Percentiles rank a stretch among this genome's conserved stretches.
These are phyloP conservation scores for Meriones unguiculatus DNA, from an alignment of 2,113 vertebrate genomes.

Conservation along the genomic window DNA sequence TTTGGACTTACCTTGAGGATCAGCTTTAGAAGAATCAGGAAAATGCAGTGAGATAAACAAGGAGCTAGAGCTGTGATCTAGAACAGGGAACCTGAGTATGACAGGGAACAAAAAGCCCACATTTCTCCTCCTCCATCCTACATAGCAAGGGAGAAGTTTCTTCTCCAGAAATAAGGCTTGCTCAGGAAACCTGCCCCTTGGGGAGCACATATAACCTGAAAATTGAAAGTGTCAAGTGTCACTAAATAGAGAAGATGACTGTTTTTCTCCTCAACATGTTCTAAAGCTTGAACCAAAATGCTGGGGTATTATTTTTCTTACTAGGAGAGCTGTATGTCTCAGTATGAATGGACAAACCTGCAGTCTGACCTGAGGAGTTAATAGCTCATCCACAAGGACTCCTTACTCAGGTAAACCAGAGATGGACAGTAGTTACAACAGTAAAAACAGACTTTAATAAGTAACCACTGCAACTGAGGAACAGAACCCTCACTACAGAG, in stretches of 20 bases:
- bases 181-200: background rate
- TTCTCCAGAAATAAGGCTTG: background rate
- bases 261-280: background rate
- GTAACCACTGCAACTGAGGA: background rate
- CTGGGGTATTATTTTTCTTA: slow-evolving; percentile 5
- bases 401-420: background rate
- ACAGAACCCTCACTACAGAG: background rate
- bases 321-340: background rate
- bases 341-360: background rate
- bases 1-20: background rate
- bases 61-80: background rate
- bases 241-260: background rate
- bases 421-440: background rate
- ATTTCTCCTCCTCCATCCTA: background rate
- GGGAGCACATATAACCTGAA: background rate
- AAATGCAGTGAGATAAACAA: background rate
- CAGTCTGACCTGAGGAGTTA: background rate
- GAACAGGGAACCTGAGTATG: background rate
- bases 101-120: background rate
- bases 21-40: background rate
- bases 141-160: background rate
- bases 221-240: background rate
- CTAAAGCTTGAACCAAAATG: background rate
- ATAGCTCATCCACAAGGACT: background rate
- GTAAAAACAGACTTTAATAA: background rate